Percentiles rank a stretch among this genome's conserved stretches.
These are phyloP conservation scores for Tortricodes alternella DNA, from an alignment of 2,888 invertebrate genomes.

Conservation along the genomic window DNA sequence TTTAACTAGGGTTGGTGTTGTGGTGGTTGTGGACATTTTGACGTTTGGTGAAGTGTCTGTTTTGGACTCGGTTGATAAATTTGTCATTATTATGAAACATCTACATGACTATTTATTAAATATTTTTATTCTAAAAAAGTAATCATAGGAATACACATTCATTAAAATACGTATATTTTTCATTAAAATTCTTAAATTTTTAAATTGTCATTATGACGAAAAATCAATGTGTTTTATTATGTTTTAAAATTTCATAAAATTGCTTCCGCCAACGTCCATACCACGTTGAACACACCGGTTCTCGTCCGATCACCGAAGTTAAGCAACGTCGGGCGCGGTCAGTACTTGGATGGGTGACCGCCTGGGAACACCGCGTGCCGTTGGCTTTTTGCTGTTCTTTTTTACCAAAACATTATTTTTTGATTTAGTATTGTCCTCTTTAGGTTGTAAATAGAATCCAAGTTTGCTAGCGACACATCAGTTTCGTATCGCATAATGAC, in stretches of 20 bases:
- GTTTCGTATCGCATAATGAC: neutral
- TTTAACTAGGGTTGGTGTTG: conserved; percentile 55
- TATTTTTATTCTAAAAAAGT: too few relatives aligned
- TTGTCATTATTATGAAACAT: neutral
- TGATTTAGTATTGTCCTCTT: too few relatives aligned
- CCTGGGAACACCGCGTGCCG: conserved; percentile 44
- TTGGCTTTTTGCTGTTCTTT: conserved; percentile 32
- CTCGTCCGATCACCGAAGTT: conserved; percentile 45
- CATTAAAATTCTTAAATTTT: too few relatives aligned
- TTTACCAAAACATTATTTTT: too few relatives aligned
- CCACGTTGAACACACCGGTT: conserved; percentile 42
- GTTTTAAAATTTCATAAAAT: too few relatives aligned
- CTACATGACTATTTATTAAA: too few relatives aligned
- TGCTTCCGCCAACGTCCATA: conserved; percentile 35
- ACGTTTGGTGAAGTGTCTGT: conserved; percentile 28
- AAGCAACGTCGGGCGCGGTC: conserved; percentile 42
- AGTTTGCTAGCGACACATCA: neutral
- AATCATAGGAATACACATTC: too few relatives aligned
- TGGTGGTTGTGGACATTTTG: conserved; percentile 44
- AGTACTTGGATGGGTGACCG: conserved; percentile 45
- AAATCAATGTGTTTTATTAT: too few relatives aligned
- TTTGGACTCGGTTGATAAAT: neutral
- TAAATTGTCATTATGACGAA: too few relatives aligned
- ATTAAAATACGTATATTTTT: too few relatives aligned
- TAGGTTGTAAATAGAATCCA: too few relatives aligned